Conservation (phyloP, 1,140 invertebrate species). For the Drosophila trapezifrons region DNA sequence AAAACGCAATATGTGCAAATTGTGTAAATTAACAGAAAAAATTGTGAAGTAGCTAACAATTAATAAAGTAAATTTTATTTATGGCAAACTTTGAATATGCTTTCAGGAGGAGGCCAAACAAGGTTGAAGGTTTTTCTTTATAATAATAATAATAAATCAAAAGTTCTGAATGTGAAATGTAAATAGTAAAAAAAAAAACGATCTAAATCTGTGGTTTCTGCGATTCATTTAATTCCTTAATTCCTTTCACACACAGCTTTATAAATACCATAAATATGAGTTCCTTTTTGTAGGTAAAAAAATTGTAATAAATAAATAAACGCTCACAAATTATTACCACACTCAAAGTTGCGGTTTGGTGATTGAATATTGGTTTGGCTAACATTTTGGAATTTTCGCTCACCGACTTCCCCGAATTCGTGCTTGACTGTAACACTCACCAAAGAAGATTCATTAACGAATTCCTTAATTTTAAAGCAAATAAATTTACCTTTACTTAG, state of each 20-base stretch:
- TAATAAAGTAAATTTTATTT: constrained; percentile 18
- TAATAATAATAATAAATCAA: neutral
- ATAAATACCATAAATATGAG: neutral
- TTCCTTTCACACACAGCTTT: neutral
- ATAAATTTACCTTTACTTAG: constrained; percentile 44
- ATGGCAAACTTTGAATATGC: neutral
- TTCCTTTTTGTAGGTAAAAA: neutral
- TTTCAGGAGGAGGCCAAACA: neutral
- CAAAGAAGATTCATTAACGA: constrained; percentile 29
- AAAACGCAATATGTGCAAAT: constrained; percentile 40
- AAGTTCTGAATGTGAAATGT: neutral
- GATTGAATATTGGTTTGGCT: neutral
- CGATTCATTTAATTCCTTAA: neutral
- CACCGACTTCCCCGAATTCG: constrained; percentile 13
- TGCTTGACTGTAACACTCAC: constrained; percentile 29
- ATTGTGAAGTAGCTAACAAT: constrained; percentile 9
- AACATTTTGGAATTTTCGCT: constrained; percentile 8
- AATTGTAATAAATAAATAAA: neutral
- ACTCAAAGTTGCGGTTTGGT: constrained; percentile 2
- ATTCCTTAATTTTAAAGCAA: constrained; percentile 13
- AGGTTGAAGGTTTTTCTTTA: neutral
- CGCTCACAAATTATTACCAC: neutral
- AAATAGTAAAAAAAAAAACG: neutral
- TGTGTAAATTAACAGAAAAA: constrained; percentile 46
- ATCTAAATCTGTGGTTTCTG: neutral